Evolutionary conservation across 1,140 invertebrate species (phyloP).

Genomic region (Aphelenchoides fujianensis): DNA sequence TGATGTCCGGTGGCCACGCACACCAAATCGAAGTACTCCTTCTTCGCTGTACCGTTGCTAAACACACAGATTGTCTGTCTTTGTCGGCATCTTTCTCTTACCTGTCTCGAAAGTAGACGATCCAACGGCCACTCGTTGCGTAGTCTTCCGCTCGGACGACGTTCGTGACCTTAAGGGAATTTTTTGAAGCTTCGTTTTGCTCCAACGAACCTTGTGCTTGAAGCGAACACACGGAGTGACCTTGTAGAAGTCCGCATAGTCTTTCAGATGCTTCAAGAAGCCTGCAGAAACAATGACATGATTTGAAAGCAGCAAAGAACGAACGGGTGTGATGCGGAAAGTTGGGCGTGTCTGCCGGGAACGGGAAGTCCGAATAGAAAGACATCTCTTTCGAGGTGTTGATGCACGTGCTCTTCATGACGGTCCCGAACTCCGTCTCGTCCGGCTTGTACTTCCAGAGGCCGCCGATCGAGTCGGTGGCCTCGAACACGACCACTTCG

Average conservation of each 20-base stretch:
- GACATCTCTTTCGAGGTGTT: conserved; percentile 67
- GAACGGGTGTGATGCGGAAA: conserved; percentile 65
- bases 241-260: conserved; percentile 62
- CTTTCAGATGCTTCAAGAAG: conserved; percentile 43
- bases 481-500: conserved; percentile 62
- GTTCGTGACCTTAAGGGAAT: too few species aligned
- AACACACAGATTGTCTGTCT: too few species aligned
- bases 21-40: conserved; percentile 63
- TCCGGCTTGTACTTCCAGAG: conserved; percentile 57
- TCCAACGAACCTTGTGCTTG: conserved; percentile 60
- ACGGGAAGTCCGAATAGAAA: conserved; percentile 65
- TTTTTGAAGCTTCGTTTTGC: too few species aligned
- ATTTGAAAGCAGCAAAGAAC: too few species aligned
- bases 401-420: conserved; percentile 63
- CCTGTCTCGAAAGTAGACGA: conserved; percentile 30
- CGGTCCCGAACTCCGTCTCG: conserved; percentile 48
- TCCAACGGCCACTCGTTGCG: conserved; percentile 41
- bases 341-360: conserved; percentile 62
- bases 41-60: conserved; percentile 25
- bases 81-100: too few species aligned
- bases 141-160: conserved; percentile 32
- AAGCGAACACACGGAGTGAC: conserved; percentile 61
- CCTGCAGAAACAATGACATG: too few species aligned
- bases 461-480: conserved; percentile 57
- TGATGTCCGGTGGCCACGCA: conserved; percentile 61